These are phyloP conservation scores for Gastracanthus pulcherrimus DNA, from an alignment of 2,888 invertebrate genomes.

Conservation along the genomic window DNA sequence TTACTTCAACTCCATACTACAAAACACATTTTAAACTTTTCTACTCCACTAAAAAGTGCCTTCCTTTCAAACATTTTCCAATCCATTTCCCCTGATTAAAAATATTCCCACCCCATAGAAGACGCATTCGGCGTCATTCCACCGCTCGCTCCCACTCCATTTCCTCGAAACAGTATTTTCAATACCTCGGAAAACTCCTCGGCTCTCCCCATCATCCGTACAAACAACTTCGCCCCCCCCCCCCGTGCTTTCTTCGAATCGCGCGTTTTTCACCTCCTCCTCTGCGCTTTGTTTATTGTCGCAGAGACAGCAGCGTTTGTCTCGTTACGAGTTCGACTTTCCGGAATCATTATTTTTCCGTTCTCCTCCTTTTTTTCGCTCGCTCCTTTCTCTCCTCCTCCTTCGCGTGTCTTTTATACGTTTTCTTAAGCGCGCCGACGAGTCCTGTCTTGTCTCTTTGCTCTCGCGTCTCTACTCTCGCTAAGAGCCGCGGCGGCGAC, in stretches of 20 bases:
- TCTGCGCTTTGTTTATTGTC: slow-evolving; percentile 9
- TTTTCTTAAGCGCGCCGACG: slow-evolving; percentile 23
- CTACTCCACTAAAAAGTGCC: no score
- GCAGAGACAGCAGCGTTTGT: background rate
- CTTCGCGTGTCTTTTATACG: background rate
- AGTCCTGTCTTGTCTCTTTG: slow-evolving; percentile 10
- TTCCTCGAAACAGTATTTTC: background rate
- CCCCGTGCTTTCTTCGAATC: background rate
- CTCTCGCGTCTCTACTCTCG: slow-evolving; percentile 17
- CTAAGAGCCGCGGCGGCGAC: background rate
- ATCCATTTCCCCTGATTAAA: no score
- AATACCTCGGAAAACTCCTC: background rate
- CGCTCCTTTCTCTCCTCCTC: background rate
- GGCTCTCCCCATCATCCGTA: background rate
- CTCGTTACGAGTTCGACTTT: background rate
- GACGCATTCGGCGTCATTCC: no score
- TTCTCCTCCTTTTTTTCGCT: background rate
- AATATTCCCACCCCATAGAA: no score
- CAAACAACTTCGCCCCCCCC: background rate
- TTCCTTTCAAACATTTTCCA: no score
- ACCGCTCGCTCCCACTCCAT: background rate
- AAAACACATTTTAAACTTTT: no score
- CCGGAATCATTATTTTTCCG: slow-evolving; percentile 13
- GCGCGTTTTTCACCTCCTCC: no score
- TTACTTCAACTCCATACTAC: no score